Conservation (phyloP, 2,113 vertebrate genomes). For the Podarcis cretensis region DNA sequence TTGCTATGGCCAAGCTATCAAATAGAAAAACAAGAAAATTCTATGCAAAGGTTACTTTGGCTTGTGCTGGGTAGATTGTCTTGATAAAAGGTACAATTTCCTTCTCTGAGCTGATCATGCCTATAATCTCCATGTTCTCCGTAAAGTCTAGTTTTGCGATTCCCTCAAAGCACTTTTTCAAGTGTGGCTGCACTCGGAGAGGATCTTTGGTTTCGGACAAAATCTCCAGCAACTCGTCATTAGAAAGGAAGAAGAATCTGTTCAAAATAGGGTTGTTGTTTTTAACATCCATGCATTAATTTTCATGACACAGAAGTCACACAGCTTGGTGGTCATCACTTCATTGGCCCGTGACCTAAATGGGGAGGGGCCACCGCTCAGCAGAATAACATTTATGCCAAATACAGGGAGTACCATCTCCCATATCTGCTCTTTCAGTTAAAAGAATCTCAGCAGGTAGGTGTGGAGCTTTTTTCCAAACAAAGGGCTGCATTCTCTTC, state of each 20-base stretch:
- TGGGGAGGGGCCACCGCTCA: not conserved
- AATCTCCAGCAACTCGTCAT: constrained; percentile 93
- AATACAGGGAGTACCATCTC: too few species aligned
- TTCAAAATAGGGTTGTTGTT: constrained; percentile 42
- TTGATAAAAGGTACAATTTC: constrained; percentile 84
- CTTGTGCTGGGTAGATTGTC: constrained; percentile 82
- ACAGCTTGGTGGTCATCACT: not conserved
- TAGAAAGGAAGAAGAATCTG: constrained; percentile 95
- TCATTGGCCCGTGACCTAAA: not conserved
- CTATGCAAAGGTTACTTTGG: constrained; percentile 79
- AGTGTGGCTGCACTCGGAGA: constrained; percentile 88
- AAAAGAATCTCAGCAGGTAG: not conserved
- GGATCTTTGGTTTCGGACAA: constrained; percentile 94
- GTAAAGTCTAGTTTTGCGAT: constrained; percentile 90
- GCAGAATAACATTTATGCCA: not conserved
- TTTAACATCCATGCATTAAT: not conserved
- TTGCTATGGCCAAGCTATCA: not conserved
- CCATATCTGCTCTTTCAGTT: not conserved
- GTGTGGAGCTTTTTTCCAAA: too few species aligned
- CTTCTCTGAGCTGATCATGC: constrained; percentile 93
- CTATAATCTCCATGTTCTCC: constrained; percentile 79
- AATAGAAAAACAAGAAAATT: not conserved
- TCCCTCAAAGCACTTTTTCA: constrained; percentile 96
- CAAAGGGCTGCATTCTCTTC: too few species aligned
- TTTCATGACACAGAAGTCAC: not conserved